phyloP scores from a whole-genome alignment of 2,888 invertebrate genomes.

The Idaea straminata region DNA sequence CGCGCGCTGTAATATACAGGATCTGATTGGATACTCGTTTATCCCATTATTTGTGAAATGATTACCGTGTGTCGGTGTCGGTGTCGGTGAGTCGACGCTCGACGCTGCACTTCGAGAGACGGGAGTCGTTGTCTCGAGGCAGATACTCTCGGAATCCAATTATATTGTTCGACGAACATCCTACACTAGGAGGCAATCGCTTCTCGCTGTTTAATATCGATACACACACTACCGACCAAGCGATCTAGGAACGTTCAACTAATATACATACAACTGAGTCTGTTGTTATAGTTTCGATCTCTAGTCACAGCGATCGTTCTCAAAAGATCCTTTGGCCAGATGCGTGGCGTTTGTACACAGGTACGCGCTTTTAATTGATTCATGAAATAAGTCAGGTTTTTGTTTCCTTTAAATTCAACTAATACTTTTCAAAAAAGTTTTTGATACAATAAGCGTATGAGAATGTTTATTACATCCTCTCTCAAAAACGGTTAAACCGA shows the following conservation, averaged over 20 bases:
- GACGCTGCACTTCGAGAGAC: neutral
- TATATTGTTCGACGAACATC: conserved; percentile 8
- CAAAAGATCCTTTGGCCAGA: too few relatives aligned
- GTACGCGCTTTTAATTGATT: too few relatives aligned
- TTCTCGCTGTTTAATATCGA: conserved; percentile 6
- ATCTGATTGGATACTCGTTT: neutral
- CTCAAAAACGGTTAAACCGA: too few relatives aligned
- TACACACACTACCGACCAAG: neutral
- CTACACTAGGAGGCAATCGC: conserved; percentile 6
- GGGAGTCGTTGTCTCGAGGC: neutral
- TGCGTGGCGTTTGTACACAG: too few relatives aligned
- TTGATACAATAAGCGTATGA: too few relatives aligned
- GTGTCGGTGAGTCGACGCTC: neutral
- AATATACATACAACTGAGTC: neutral
- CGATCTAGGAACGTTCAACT: neutral
- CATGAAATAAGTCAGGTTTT: too few relatives aligned
- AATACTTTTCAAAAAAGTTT: too few relatives aligned
- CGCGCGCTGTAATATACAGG: neutral
- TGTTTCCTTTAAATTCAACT: too few relatives aligned
- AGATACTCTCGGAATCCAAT: conserved; percentile 13
- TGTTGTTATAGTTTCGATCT: too few relatives aligned
- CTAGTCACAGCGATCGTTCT: too few relatives aligned
- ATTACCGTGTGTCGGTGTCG: neutral
- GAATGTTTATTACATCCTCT: too few relatives aligned
- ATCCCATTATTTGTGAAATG: neutral